These are phyloP conservation scores for Heliconius hortense DNA, from an alignment of 2,888 invertebrate species.

Conservation along the genomic window DNA sequence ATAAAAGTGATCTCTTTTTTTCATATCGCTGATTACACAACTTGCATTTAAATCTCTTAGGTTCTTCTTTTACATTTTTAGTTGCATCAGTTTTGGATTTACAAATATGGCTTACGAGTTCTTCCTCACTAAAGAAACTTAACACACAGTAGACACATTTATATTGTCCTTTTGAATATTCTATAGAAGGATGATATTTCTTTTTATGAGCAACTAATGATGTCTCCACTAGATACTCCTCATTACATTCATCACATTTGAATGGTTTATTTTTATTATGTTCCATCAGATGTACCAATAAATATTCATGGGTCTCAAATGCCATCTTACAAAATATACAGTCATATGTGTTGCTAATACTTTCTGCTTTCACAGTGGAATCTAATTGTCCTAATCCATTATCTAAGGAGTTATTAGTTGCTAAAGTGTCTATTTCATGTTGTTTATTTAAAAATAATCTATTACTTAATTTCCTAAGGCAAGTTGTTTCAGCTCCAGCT, in stretches of 20 bases:
- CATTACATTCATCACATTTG: slow-evolving; percentile 20
- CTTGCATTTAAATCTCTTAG: slow-evolving; percentile 61
- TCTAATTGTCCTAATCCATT: not conserved
- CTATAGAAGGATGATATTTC: not conserved
- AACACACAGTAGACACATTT: slow-evolving; percentile 14
- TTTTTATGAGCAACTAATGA: slow-evolving; percentile 5
- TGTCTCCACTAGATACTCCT: slow-evolving; percentile 11
- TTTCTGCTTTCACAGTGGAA: slow-evolving; percentile 9
- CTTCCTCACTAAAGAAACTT: slow-evolving; percentile 19
- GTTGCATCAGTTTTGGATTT: not conserved
- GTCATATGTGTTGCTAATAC: slow-evolving; percentile 14
- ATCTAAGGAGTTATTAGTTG: not conserved
- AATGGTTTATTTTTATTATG: slow-evolving; percentile 23
- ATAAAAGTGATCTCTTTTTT: slow-evolving; percentile 75
- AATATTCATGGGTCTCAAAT: slow-evolving; percentile 24
- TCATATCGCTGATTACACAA: slow-evolving; percentile 79
- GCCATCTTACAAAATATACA: slow-evolving; percentile 33
- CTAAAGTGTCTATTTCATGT: not conserved
- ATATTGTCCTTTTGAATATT: not conserved
- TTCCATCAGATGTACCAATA: slow-evolving; percentile 29
- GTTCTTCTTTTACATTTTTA: slow-evolving; percentile 29
- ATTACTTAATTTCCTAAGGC: not conserved
- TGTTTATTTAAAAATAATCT: slow-evolving; percentile 7
- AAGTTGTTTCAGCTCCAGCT: not conserved
- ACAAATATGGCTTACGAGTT: slow-evolving; percentile 22